Base-by-base conservation (phyloP, 2,888 invertebrate species). In the Protodeltote pygarga region DNA sequence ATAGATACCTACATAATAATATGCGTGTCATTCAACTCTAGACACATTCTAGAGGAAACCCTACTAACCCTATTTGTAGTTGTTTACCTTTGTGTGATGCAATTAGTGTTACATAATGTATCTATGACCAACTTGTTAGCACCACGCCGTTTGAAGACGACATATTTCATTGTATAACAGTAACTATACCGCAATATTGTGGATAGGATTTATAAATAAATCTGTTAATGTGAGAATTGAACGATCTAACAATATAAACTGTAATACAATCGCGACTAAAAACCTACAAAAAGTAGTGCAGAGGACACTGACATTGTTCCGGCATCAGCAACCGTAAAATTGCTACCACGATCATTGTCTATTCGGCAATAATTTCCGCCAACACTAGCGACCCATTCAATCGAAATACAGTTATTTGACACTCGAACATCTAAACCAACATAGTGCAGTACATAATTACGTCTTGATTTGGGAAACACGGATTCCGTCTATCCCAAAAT, bases 281-380 rank as follows among this genome's bases (percentile, higher is more conserved):
- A 52, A 58, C 29, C 45, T 48, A 48, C 45, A 49, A 60, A 66
- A 47, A 60, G 24, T 37, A 40, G 39, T 57, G 52, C 34, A 50
- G 79, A 79, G 85, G 81, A 78, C 85, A 81, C 71, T 83, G 77
- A 88, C 90, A 81, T 69, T 79, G 87, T 87, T 84, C 85, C 82
- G 79, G 73, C 77, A 71, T 67, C 75, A 83, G 76, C 75, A 64
- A 89, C 83, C 87, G 87, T 89, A 82, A 89, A 89, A 90, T 88
- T 83, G 75, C 68, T 51, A 73, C 45, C 62, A 61, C 61, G 62
- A 68, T 74, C 76, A 85, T 81, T 85, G 80, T 85, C 80, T 81
- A 71, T 76, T 79, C 76, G 70, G 73, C 74, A 73, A 75, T 71
- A 65, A 77, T 83, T 87, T 85, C 87, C 87, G 81, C 76, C 75